Evolutionary conservation across 2,113 vertebrate genomes (phyloP), one percentile per base, ranked within the genome.

Genomic region (Mesocricetus auratus): DNA sequence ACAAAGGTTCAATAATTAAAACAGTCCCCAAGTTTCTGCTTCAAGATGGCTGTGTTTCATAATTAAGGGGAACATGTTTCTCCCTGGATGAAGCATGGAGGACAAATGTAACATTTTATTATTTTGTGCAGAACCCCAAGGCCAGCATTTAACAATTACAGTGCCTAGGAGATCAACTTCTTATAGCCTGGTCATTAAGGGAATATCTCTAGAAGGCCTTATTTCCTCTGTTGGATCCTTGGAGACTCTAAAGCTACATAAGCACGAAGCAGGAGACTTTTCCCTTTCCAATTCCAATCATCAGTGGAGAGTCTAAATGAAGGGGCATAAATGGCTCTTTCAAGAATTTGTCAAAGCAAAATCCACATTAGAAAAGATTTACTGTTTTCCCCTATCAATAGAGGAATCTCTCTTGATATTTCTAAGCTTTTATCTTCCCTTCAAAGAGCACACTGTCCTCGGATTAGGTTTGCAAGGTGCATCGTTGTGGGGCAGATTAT

Each of bases 81-180:
- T 47, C 94, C 69, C 73, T 95, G 68, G 95, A 91, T 97, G 93
- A 96, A 96, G 96, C 91, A 86, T 93, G 17, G 85, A 36, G 39
- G 82, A 90, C 90, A 96, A 97, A 95, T 94, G 88, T 86, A 95
- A 93, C 64, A 97, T 96, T 92, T 96, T 97, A 91, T 78, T 89
- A 95, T 95, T 97, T 97, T 93, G 95, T 96, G 96, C 96, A 97
- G 58, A 95, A 94, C 95, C 97, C 96, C 91, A 94, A 97, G 96
- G 56, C 91, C 90, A 79, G 82, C 94, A 96, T 97, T 97, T 96
- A 96, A 86, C 78, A 96, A 96, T 97, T 97, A 86, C 93, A 97
- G 95, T 91, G 83, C 47, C 82, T 39, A 62, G 64, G 73, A 97
- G 95, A 94, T 95, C 94, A 89, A 66, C 94, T 96, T 42, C 42